phyloP scores from a whole-genome alignment of 1,140 invertebrate genomes.

The Helicorthomorpha holstii region DNA sequence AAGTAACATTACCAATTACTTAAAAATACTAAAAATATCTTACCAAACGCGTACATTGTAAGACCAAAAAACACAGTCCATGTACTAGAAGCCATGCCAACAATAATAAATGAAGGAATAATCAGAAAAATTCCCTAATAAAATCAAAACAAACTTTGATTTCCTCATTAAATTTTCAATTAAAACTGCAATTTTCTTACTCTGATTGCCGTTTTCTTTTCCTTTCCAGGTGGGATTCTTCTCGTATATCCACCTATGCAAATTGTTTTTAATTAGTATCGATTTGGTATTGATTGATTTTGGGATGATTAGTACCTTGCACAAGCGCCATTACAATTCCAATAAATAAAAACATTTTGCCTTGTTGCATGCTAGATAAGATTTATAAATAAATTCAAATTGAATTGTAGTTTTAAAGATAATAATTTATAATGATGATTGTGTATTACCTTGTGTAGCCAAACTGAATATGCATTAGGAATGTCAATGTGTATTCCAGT shows the following conservation, averaged over 20 bases:
- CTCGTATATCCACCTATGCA: slow-evolving; percentile 52
- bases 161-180: not conserved
- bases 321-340: slow-evolving; percentile 83
- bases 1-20: slow-evolving; percentile 2
- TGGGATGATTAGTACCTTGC: slow-evolving; percentile 46
- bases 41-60: slow-evolving; percentile 75
- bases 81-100: slow-evolving; percentile 48
- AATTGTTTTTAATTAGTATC: not conserved
- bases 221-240: slow-evolving; percentile 52
- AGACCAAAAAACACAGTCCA: slow-evolving; percentile 57
- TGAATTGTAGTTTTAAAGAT: too few species aligned
- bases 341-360: slow-evolving; percentile 90
- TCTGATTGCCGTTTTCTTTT: slow-evolving; percentile 48
- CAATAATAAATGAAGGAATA: slow-evolving; percentile 70
- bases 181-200: slow-evolving; percentile 23
- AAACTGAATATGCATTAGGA: slow-evolving; percentile 86
- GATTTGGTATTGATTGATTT: too few species aligned
- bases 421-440: too few species aligned
- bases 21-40: slow-evolving; percentile 26
- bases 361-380: slow-evolving; percentile 72
- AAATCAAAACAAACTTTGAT: slow-evolving; percentile 9
- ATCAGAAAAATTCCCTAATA: slow-evolving; percentile 64
- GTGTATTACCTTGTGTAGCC: not conserved
- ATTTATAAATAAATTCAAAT: slow-evolving; percentile 6
- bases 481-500: slow-evolving; percentile 93